Percentiles rank a stretch among this genome's conserved stretches.
Evolutionary conservation across 1,140 invertebrate genomes (phyloP).

Genomic region (Anastrepha obliqua): DNA sequence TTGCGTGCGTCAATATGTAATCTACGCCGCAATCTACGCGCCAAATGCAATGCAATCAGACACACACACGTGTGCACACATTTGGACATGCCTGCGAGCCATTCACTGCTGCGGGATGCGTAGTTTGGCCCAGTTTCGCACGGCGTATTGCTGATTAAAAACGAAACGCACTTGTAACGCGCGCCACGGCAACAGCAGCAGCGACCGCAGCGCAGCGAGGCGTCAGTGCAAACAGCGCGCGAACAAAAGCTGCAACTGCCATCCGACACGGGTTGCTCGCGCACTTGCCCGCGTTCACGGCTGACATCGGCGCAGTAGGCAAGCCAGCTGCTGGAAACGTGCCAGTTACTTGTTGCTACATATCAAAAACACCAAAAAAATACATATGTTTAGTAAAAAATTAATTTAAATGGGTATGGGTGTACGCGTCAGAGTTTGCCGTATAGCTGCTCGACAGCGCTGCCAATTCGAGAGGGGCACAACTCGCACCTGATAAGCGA

Average conservation of each 20-base stretch:
- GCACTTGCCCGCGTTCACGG: conserved; percentile 47
- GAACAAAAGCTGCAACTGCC: not conserved
- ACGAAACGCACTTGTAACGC: conserved; percentile 14
- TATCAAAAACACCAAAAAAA: not conserved
- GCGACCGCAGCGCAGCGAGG: not conserved
- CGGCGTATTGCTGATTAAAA: conserved; percentile 49
- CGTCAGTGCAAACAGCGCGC: not conserved
- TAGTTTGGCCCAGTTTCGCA: conserved; percentile 46
- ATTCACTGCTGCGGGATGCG: conserved; percentile 16
- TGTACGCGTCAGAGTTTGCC: not conserved
- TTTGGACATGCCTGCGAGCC: not conserved
- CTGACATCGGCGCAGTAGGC: conserved; percentile 4
- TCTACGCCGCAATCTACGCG: conserved; percentile 20
- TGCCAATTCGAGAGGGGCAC: not conserved
- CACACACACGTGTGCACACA: not conserved
- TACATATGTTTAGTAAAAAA: not conserved
- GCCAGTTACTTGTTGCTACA: conserved; percentile 4
- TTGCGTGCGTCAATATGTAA: conserved; percentile 41
- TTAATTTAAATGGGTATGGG: not conserved
- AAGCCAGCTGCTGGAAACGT: conserved; percentile 19
- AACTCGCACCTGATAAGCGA: conserved; percentile 47
- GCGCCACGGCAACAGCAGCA: not conserved
- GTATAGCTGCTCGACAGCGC: not conserved
- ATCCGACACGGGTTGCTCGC: conserved; percentile 12
- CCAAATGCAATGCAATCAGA: not conserved